Percentiles rank a stretch among this genome's conserved stretches.
These are phyloP conservation scores for Acipenser transmontanus DNA, from an alignment of 2,797 vertebrate species.

Conservation along the genomic window DNA sequence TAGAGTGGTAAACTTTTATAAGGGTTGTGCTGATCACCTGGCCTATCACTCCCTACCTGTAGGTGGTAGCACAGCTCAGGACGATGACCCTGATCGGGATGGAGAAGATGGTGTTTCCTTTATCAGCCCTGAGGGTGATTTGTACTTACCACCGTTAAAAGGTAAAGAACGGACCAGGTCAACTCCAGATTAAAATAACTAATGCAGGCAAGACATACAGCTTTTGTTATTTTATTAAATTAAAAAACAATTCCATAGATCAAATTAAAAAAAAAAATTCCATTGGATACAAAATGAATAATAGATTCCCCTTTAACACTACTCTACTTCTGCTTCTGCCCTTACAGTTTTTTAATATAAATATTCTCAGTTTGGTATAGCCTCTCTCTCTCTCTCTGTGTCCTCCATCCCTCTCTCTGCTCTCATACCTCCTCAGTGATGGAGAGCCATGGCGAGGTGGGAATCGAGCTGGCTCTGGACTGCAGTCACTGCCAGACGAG, in stretches of 20 bases:
- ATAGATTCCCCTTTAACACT: too few species aligned
- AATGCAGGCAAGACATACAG: too few species aligned
- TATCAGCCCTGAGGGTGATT: slow-evolving; percentile 74
- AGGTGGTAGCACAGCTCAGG: slow-evolving; percentile 81
- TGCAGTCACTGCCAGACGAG: slow-evolving; percentile 90
- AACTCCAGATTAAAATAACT: neutral
- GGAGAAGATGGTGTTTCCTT: slow-evolving; percentile 92
- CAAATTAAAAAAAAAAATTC: too few species aligned
- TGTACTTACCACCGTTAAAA: slow-evolving; percentile 84
- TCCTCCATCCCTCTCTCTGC: neutral
- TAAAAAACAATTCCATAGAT: too few species aligned
- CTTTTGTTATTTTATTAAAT: too few species aligned
- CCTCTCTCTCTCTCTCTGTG: neutral
- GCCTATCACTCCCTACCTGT: slow-evolving; percentile 16
- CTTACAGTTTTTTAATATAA: too few species aligned
- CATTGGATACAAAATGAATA: too few species aligned
- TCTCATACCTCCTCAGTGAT: slow-evolving; percentile 56
- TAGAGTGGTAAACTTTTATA: too few species aligned
- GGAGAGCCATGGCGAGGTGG: slow-evolving; percentile 89
- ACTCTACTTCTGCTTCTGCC: too few species aligned
- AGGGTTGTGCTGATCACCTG: neutral
- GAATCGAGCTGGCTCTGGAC: slow-evolving; percentile 84
- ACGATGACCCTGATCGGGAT: slow-evolving; percentile 79
- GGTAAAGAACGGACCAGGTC: slow-evolving; percentile 55
- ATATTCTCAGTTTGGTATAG: neutral